Evolutionary conservation across 2,113 vertebrate genomes (phyloP).

Genomic region (Raphicerus campestris): DNA sequence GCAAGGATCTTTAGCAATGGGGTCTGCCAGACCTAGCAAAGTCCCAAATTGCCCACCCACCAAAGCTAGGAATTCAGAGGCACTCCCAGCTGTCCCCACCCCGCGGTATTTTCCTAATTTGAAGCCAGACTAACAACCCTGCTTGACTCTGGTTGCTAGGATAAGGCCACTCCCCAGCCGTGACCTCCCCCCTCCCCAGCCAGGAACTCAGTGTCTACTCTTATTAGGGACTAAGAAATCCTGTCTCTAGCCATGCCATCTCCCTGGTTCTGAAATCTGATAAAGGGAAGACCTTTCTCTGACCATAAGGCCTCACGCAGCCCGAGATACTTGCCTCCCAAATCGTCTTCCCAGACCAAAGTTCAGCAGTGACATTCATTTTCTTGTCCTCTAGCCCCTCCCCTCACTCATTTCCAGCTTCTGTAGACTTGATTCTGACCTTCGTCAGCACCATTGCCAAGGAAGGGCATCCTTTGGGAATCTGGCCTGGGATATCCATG

Average conservation of each 20-base stretch:
- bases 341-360: not conserved
- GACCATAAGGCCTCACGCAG: not conserved
- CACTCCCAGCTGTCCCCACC: slow-evolving; percentile 17
- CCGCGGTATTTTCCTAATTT: not conserved
- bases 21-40: not conserved
- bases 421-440: not conserved
- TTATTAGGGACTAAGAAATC: not conserved
- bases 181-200: not conserved
- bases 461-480: not conserved
- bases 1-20: not conserved
- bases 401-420: not conserved
- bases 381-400: not conserved
- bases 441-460: not conserved
- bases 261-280: not conserved
- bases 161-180: not conserved
- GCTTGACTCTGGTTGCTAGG: not conserved
- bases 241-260: not conserved
- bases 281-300: not conserved
- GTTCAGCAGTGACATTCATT: not conserved
- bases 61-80: slow-evolving; percentile 16
- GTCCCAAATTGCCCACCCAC: not conserved
- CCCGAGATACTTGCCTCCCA: not conserved
- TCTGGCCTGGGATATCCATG: not conserved
- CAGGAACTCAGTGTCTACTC: not conserved
- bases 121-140: not conserved